Percentiles rank a stretch among this genome's conserved stretches.
Evolutionary conservation across 2,888 invertebrate genomes (phyloP).

Genomic region (Epinotia brunnichana): DNA sequence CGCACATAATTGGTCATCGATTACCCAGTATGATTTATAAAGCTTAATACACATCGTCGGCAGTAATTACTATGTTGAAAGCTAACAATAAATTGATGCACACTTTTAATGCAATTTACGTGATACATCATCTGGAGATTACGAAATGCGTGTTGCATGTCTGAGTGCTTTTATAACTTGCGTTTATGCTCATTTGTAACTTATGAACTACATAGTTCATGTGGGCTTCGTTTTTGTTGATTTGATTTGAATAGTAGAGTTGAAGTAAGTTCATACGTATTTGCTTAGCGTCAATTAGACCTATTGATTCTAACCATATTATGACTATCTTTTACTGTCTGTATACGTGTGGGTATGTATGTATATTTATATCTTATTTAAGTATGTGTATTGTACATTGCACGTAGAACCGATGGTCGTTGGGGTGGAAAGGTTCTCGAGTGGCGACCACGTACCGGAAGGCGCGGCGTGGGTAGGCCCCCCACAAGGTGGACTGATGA

Average conservation of each 20-base stretch:
- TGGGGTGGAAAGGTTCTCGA: too few relatives aligned
- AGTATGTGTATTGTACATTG: too few relatives aligned
- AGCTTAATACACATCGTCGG: conserved; percentile 26
- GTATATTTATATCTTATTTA: too few relatives aligned
- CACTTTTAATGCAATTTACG: conserved; percentile 40
- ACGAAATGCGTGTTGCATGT: conserved; percentile 33
- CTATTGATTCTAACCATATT: too few relatives aligned
- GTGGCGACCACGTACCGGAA: too few relatives aligned
- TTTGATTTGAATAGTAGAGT: conserved; percentile 1
- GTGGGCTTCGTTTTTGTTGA: conserved; percentile 13
- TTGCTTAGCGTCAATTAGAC: too few relatives aligned
- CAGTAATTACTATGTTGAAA: conserved; percentile 42
- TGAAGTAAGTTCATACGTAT: too few relatives aligned
- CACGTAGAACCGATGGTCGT: too few relatives aligned
- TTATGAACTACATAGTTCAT: conserved; percentile 1
- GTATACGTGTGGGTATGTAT: too few relatives aligned
- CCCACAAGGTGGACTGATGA: too few relatives aligned
- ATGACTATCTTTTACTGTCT: too few relatives aligned
- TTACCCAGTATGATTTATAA: conserved; percentile 39
- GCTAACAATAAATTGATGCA: conserved; percentile 43
- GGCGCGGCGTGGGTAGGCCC: too few relatives aligned
- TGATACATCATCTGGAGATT: conserved; percentile 32
- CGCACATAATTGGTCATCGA: conserved; percentile 29
- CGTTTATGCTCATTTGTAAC: conserved; percentile 17
- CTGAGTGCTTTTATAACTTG: background rate